phyloP scores from a whole-genome alignment of 2,797 vertebrate species.

The Propithecus perrieri region DNA sequence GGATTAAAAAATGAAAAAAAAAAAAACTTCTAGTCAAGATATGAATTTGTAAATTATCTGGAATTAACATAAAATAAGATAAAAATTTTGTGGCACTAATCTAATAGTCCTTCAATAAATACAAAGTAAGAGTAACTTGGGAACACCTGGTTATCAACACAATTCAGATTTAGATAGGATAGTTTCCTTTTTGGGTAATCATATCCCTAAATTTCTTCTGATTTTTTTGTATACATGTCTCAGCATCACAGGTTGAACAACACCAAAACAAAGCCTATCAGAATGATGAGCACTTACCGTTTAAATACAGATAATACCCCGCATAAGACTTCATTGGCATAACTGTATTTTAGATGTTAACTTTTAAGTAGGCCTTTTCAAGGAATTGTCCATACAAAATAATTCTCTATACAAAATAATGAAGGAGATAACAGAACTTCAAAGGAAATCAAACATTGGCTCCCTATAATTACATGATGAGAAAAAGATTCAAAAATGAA shows the following conservation, averaged over 20 bases:
- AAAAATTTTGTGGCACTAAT: neutral
- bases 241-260: neutral
- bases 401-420: neutral
- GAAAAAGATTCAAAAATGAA: constrained; percentile 12
- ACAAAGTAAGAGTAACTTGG: neutral
- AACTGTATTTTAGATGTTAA: neutral
- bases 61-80: constrained; percentile 1
- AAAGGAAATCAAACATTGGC: neutral
- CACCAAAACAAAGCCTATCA: neutral
- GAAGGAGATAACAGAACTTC: neutral
- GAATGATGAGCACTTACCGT: neutral
- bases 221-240: neutral
- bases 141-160: neutral
- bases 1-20: neutral
- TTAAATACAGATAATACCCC: neutral
- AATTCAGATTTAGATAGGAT: neutral
- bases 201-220: neutral
- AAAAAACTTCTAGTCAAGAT: neutral
- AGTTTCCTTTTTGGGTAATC: neutral
- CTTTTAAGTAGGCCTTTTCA: neutral
- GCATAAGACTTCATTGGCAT: neutral
- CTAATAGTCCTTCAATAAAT: constrained; percentile 43
- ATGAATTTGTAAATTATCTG: neutral
- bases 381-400: neutral
- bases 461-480: constrained; percentile 19